phyloP scores from a whole-genome alignment of 2,113 vertebrate genomes.

The Sus scrofa region DNA sequence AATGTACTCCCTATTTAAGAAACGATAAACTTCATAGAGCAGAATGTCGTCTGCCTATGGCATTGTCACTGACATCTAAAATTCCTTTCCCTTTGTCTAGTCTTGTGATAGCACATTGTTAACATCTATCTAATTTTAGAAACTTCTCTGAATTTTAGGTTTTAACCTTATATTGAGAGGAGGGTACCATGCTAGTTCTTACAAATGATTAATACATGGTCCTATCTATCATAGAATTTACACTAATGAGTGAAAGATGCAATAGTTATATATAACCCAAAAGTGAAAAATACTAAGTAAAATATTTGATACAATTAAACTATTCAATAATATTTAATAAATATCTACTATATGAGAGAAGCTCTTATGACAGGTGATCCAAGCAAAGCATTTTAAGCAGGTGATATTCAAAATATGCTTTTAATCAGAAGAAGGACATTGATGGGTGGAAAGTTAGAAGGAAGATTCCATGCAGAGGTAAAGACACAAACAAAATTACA shows the following conservation, averaged over 20 bases:
- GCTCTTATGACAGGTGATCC: not conserved
- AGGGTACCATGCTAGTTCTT: not conserved
- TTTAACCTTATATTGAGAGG: not conserved
- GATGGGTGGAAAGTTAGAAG: not conserved
- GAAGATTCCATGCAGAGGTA: not conserved
- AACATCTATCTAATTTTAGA: not conserved
- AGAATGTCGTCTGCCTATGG: not conserved
- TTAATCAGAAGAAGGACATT: not conserved
- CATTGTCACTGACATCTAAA: not conserved
- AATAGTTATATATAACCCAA: not conserved
- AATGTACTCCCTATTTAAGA: not conserved
- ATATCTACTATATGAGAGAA: not conserved
- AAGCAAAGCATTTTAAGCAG: not conserved
- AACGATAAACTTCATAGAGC: not conserved
- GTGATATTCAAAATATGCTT: not conserved
- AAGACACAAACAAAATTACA: constrained; percentile 4
- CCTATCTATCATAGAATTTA: not conserved
- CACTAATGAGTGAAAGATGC: not conserved
- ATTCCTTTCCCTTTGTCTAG: not conserved
- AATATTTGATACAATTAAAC: not conserved
- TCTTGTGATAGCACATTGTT: not conserved
- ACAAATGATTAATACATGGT: not conserved
- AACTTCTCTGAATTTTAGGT: not conserved
- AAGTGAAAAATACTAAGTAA: constrained; percentile 35
- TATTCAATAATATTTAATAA: constrained; percentile 13